Evolutionary conservation across 2,888 invertebrate species (phyloP), one percentile per base, ranked within the genome.

Genomic region (Muschampia plurimacula): DNA sequence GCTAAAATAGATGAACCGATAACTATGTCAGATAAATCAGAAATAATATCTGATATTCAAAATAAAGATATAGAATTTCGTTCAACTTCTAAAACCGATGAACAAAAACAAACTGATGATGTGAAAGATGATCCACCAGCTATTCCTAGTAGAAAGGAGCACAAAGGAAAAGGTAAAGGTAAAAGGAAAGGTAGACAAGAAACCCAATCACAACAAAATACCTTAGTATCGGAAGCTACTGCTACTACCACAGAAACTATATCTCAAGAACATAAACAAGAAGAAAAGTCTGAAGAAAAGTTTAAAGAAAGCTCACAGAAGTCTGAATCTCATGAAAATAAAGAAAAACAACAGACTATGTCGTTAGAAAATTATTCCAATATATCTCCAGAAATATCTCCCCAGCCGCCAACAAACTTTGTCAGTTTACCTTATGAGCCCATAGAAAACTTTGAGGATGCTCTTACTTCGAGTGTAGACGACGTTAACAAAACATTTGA

Each of bases 361-460:
- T 39, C 69, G 44, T 55, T 28, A 12, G 69, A 66, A 32, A 44
- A 69, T 55, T n/a, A 46, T 8, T 57, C 62, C 32, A 44, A 67
- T 36, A 32, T 5, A 22, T 44, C 62, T 13, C 36, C 63, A 22
- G 44, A 72, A 22, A 9, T 62, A 39, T n/a, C 55, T 32, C 28
- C 41, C 8, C 63, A 62, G 36, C 6, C 22, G 0, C 39, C 62
- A 15, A 12, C 63, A 57, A 67, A 63, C 44, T 44, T 8, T 46
- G 28, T 7, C n/a, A 77, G 76, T 67, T 66, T 65, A 39, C 62
- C 69, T 59, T 92, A 86, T 77, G 89, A 91, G 70, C 89, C 91
- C 0, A 93, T 93, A 41, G 93, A 93, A 74, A 86, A 89, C 74
- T 93, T 94, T 78, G 94, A 93, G 84, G 94, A 93, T 49, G 93